Evolutionary conservation across 2,888 invertebrate species (phyloP).

Genomic region (Eubasilissa splendida): DNA sequence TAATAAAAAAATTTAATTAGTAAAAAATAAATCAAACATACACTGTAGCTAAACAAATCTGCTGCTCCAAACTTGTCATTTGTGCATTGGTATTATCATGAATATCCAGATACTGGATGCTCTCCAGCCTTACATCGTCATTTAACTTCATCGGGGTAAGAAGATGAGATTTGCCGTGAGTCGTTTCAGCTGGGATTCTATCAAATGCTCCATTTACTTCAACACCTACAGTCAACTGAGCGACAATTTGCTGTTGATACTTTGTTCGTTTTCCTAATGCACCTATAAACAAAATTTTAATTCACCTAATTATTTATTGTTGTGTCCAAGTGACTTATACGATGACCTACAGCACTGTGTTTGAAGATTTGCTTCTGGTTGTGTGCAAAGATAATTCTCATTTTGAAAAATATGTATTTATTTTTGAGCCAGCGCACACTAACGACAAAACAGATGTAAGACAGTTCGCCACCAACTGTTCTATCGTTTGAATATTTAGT

Average conservation of each 20-base stretch:
- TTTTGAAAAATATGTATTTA: too few relatives aligned
- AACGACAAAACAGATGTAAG: neutral
- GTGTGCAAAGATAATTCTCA: too few relatives aligned
- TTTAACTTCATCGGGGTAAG: slow-evolving; percentile 81
- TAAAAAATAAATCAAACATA: slow-evolving; percentile 66
- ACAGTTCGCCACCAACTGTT: too few relatives aligned
- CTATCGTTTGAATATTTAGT: too few relatives aligned
- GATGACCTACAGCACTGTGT: too few relatives aligned
- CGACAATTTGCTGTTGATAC: slow-evolving; percentile 85
- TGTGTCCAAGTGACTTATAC: neutral
- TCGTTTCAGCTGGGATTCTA: slow-evolving; percentile 68
- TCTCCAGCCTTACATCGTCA: slow-evolving; percentile 90
- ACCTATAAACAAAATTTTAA: slow-evolving; percentile 68
- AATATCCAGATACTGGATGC: slow-evolving; percentile 79
- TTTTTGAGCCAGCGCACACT: neutral
- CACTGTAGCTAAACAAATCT: slow-evolving; percentile 85
- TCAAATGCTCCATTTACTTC: slow-evolving; percentile 66
- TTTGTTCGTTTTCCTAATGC: slow-evolving; percentile 92
- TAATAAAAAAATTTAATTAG: too few relatives aligned
- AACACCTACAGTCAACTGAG: slow-evolving; percentile 87
- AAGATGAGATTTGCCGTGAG: slow-evolving; percentile 70
- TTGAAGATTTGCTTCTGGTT: too few relatives aligned
- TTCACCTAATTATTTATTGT: neutral
- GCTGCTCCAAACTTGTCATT: slow-evolving; percentile 83
- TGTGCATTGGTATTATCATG: slow-evolving; percentile 67